Conservation (phyloP, 1,140 invertebrate species). For the Zaprionus vittiger region DNA sequence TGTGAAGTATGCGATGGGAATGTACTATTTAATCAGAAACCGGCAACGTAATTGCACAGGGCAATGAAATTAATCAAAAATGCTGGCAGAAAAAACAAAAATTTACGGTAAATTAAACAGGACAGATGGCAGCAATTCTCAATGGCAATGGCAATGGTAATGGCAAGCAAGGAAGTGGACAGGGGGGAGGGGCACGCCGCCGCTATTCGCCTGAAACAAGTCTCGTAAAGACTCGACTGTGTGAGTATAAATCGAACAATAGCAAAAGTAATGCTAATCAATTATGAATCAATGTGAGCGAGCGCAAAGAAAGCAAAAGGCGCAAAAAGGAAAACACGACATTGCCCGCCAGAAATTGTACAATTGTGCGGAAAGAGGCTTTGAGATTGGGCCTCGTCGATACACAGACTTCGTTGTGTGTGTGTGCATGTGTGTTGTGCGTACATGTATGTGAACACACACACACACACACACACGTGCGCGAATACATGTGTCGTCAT, state of each 20-base stretch:
- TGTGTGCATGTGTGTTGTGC: no score
- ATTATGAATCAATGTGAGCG: conserved; percentile 77
- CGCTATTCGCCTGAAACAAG: no score
- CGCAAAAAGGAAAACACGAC: conserved; percentile 34
- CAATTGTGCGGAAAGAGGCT: conserved; percentile 77
- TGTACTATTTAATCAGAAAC: conserved; percentile 60
- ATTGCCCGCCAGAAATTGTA: conserved; percentile 72
- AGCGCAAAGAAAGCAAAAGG: conserved; percentile 53
- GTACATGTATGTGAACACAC: no score
- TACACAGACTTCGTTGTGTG: conserved; percentile 20
- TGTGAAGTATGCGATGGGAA: conserved; percentile 25
- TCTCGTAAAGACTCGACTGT: not conserved
- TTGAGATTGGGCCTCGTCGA: conserved; percentile 39
- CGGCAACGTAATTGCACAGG: conserved; percentile 59
- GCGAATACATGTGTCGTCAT: conserved; percentile 76
- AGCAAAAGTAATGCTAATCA: conserved; percentile 81
- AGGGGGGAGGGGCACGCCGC: not conserved
- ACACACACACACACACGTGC: not conserved
- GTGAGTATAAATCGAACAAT: conserved; percentile 66
- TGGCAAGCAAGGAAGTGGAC: not conserved
- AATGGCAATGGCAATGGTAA: conserved; percentile 29
- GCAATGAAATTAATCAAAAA: conserved; percentile 78
- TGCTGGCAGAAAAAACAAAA: conserved; percentile 57
- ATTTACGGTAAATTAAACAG: conserved; percentile 76
- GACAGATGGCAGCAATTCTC: conserved; percentile 51